phyloP scores from a whole-genome alignment of 2,888 invertebrate species.

The Podotricha telesiphe region DNA sequence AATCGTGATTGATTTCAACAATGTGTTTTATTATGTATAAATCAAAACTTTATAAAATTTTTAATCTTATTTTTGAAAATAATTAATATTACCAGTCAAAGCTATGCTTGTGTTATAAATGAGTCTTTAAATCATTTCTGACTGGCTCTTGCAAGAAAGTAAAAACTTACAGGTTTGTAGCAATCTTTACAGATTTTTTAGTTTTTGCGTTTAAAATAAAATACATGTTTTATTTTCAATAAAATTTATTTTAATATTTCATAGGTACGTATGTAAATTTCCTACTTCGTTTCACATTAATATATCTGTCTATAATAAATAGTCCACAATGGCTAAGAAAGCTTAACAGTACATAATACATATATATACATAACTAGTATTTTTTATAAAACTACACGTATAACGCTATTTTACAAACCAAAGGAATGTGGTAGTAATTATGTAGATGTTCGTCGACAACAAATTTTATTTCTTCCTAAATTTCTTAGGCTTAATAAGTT shows the following conservation, averaged over 20 bases:
- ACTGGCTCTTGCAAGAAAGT: no score
- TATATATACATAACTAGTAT: conserved; percentile 52
- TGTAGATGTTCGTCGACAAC: conserved; percentile 15
- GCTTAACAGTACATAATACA: conserved; percentile 60
- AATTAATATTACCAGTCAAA: no score
- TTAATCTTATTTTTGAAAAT: no score
- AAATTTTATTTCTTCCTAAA: conserved; percentile 20
- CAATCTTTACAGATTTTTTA: not conserved
- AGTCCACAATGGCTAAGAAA: conserved; percentile 64
- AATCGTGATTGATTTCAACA: not conserved
- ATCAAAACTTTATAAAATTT: no score
- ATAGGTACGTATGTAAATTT: conserved; percentile 66
- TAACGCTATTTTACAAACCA: conserved; percentile 27
- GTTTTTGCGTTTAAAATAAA: conserved; percentile 30
- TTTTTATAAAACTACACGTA: conserved; percentile 31
- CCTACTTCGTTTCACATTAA: conserved; percentile 60
- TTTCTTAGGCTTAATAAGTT: conserved; percentile 23
- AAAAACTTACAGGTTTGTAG: no score
- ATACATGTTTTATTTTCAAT: conserved; percentile 41
- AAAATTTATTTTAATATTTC: conserved; percentile 49
- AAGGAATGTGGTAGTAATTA: conserved; percentile 23
- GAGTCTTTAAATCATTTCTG: no score
- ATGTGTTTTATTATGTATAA: no score
- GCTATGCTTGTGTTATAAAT: no score
- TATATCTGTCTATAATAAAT: conserved; percentile 67